Base-by-base conservation (phyloP, 2,888 invertebrate genomes). In the Ectemnius cavifrons region DNA sequence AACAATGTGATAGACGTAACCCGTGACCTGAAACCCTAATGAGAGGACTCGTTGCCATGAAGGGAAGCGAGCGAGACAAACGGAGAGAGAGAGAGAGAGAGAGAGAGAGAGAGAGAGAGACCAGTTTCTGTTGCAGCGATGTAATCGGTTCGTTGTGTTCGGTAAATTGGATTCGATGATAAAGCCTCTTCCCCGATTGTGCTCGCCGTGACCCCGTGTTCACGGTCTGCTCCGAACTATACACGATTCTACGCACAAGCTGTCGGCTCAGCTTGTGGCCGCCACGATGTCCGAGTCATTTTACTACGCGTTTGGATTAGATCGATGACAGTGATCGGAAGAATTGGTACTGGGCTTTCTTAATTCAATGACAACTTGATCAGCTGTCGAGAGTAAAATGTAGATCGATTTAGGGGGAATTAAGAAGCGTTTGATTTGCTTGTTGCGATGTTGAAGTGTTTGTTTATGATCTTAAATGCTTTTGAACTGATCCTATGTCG, bases 1-100 rank as follows among this genome's bases (percentile, higher is more conserved):
- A 85, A 86, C 85, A 85, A 85, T 80, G 84, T 83, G 87, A 87
- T 87, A 85, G 88, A 85, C 86, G 84, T 85, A 84, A 88, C 86
- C 86, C 76, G 77, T 86, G 85, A 88, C 86, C 88, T 80, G 82
- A 77, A 84, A 79, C 80, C 79, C 84, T 88, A 88, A 87, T 88
- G 82, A 86, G 88, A 85, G 82, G 79, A 68, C 63, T 70, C 66
- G 16, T 16, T 16, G 52, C 14, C 11, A 16, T 16, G 52, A 13
- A 16, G n/a, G 52, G 2, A 13, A 52, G 52, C 5, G 52, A 52
- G 52, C 5, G 52, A 1, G 52, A 11, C 4, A 52, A n/a, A 16
- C 4, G 52, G 52, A 52, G 52, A 52, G 52, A 14, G 14, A 52
- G 16, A 52, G 2, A 16, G n/a, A 52, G 16, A 52, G 52, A 64